phyloP scores from a whole-genome alignment of 2,888 invertebrate genomes.

The Lepidochitona cinerea region DNA sequence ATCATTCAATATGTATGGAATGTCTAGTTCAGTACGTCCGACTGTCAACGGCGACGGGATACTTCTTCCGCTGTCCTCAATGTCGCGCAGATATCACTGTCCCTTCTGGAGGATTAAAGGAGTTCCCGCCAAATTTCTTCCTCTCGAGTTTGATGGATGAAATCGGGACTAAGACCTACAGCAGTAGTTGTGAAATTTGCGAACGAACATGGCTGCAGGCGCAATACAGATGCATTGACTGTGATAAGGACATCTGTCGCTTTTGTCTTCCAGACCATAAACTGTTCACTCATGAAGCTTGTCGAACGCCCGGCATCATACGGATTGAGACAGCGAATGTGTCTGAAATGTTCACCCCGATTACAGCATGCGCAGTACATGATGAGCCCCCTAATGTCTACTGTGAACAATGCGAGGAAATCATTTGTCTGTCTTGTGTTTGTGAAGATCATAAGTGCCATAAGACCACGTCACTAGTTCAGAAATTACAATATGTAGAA shows the following conservation, averaged over 20 bases:
- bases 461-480: slow-evolving; percentile 45
- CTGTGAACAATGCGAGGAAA: slow-evolving; percentile 48
- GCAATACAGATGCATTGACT: slow-evolving; percentile 58
- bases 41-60: slow-evolving; percentile 48
- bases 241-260: slow-evolving; percentile 57
- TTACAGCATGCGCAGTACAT: slow-evolving; percentile 39
- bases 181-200: slow-evolving; percentile 55
- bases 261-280: slow-evolving; percentile 60
- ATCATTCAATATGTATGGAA: slow-evolving; percentile 56
- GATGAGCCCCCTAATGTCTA: slow-evolving; percentile 53
- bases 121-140: slow-evolving; percentile 61
- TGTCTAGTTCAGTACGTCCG: slow-evolving; percentile 51
- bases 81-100: slow-evolving; percentile 52
- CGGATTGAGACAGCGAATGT: slow-evolving; percentile 50
- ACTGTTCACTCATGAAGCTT: slow-evolving; percentile 41
- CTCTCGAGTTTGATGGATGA: slow-evolving; percentile 60
- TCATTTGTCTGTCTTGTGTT: slow-evolving; percentile 53
- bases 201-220: slow-evolving; percentile 50
- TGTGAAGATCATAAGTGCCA: slow-evolving; percentile 52
- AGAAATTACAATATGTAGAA: slow-evolving; percentile 43
- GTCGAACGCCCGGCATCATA: slow-evolving; percentile 43
- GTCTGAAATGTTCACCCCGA: slow-evolving; percentile 33
- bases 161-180: slow-evolving; percentile 47
- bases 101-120: slow-evolving; percentile 51
- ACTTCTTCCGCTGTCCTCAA: slow-evolving; percentile 49